phyloP scores from a whole-genome alignment of 2,888 invertebrate genomes.

The Notodonta ziczac region DNA sequence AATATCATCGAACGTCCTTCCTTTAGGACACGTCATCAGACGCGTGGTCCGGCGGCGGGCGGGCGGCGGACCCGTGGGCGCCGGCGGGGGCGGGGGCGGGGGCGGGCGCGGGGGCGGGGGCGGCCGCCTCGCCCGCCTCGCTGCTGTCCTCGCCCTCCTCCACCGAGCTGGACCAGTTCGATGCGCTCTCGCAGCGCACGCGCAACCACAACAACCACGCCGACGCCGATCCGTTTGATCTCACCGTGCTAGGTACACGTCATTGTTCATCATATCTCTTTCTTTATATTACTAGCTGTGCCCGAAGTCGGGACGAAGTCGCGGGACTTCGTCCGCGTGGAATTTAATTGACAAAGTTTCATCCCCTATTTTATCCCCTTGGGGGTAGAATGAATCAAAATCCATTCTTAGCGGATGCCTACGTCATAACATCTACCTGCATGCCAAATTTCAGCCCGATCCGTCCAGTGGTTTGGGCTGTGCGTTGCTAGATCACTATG shows the following conservation, averaged over 20 bases:
- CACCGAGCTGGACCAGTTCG: constrained; percentile 94
- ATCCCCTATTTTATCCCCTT: too few species aligned
- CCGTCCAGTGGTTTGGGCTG: too few species aligned
- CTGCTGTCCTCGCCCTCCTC: constrained; percentile 79
- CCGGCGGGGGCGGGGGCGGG: constrained; percentile 55
- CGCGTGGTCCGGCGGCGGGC: constrained; percentile 86
- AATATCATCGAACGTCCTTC: too few species aligned
- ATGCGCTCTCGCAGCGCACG: constrained; percentile 91
- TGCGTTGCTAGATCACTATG: too few species aligned
- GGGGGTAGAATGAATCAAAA: too few species aligned
- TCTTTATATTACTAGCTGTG: too few species aligned
- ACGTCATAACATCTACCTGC: too few species aligned
- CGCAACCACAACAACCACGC: constrained; percentile 42
- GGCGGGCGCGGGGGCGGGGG: constrained; percentile 45
- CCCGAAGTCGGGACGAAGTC: too few species aligned
- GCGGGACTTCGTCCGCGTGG: too few species aligned
- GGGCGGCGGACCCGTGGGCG: constrained; percentile 64
- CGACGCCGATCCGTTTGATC: constrained; percentile 88
- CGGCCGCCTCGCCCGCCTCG: constrained; percentile 76
- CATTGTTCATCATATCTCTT: neutral
- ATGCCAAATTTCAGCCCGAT: too few species aligned
- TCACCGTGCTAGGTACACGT: constrained; percentile 84
- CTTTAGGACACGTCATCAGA: constrained; percentile 50
- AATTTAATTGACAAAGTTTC: too few species aligned
- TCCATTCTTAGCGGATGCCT: too few species aligned